Evolutionary conservation across 2,888 invertebrate genomes (phyloP).

Genomic region (Proisotoma minuta): DNA sequence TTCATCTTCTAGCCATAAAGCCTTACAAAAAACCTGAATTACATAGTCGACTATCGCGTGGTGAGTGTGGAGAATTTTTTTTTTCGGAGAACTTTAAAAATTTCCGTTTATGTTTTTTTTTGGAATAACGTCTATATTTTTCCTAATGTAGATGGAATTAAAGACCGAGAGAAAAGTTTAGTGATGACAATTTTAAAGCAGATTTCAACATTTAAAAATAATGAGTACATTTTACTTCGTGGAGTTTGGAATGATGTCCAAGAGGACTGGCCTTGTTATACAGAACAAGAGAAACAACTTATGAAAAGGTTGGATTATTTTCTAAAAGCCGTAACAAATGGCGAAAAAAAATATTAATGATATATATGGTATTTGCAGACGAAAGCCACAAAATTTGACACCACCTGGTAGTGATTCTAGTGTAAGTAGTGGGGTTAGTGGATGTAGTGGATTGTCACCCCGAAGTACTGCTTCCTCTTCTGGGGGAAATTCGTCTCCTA

Average conservation of each 20-base stretch:
- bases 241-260: conserved; percentile 89
- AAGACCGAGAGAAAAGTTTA: conserved; percentile 72
- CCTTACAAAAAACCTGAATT: conserved; percentile 92
- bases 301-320: conserved; percentile 65
- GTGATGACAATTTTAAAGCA: conserved; percentile 74
- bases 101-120: no score
- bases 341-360: conserved; percentile 3
- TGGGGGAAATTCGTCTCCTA: conserved; percentile 46
- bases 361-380: conserved; percentile 54
- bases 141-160: conserved; percentile 71
- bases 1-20: conserved; percentile 86
- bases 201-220: conserved; percentile 77
- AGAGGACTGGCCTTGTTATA: conserved; percentile 90
- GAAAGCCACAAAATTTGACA: conserved; percentile 85
- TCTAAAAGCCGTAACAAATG: background rate
- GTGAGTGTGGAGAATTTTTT: conserved; percentile 56
- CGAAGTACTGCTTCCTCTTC: conserved; percentile 75
- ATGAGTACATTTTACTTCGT: conserved; percentile 80
- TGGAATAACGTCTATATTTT: conserved; percentile 14
- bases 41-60: conserved; percentile 67
- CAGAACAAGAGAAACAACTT: conserved; percentile 80
- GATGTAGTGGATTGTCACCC: conserved; percentile 59
- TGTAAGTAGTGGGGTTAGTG: conserved; percentile 45
- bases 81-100: background rate
- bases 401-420: conserved; percentile 73